Evolutionary conservation across 2,888 invertebrate genomes (phyloP), one percentile per base, ranked within the genome.

Genomic region (Tenthredo distinguenda): DNA sequence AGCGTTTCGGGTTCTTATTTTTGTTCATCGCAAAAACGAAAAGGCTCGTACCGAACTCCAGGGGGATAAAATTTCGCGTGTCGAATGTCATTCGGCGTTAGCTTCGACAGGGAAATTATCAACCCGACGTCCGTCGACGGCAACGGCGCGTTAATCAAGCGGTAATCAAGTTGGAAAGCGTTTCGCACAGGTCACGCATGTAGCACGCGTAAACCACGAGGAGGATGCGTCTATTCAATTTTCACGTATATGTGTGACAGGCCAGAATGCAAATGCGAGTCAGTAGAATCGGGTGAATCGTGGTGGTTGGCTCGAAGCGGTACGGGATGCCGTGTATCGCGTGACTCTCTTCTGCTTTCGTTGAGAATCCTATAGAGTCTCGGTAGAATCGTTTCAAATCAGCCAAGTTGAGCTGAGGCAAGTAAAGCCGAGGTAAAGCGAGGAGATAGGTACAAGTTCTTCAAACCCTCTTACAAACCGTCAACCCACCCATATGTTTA

Each of bases 301-400:
- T 55, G 89, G 89, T 86, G 89, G 89, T 87, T 91, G 90, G 90
- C 88, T 91, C 90, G 88, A 91, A 90, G 90, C 90, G 91, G 91
- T 91, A 91, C 91, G 90, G 87, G 62, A 55, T 88, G 90, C 90
- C 90, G 89, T 87, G 90, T 90, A 90, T 92, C 91, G 92, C 92
- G 92, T 92, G 92, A 92, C 92, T 90, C 34, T 86, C 85, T 71
- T 47, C 81, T 6, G 58, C 40, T 40, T 37, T 37, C n/a, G 58
- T 31, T 43, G n/a, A 74, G 74, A 47, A 74, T 40, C 74, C 43
- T 81, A 50, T 81, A 81, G 58, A 10, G 62, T 62, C 62, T 50
- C 62, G 15, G 81, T 81, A 21, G 21, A 81, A 81, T 81, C 58
- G 62, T 81, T 81, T 81, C 37, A 21, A 62, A 40, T 47, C 50